Evolutionary conservation across 37 sponge, comb jelly and placozoan genomes (phyloP), one percentile per base, ranked within the genome.

Genomic region (Amphimedon queenslandica): DNA sequence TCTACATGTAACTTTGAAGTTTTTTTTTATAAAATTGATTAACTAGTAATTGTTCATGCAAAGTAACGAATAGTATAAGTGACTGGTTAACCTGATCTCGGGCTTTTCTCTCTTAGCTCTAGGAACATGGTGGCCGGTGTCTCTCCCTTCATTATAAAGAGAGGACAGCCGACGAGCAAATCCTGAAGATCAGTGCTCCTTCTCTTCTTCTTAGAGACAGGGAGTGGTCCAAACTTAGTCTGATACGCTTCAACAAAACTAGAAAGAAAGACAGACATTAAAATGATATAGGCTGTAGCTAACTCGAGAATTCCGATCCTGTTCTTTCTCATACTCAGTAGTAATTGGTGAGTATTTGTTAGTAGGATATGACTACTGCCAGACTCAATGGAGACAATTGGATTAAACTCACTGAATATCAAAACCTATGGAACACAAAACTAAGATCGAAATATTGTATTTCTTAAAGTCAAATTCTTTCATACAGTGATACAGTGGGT

Each of bases 151-250:
- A 78, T 23, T 0, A 36, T 10, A 1, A 85, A 23, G 18, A 41
- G 23, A 0, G 85, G 85, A 4, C 33, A 53, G 25, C 31, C 37
- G 4, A 51, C 23, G 37, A 85, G 34, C 39, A 79, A 34, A 29
- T 85, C 75, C 70, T 85, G 85, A 8, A 85, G 64, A 8, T 55
- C 73, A 63, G 42, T 73, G 29, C 79, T 80, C 35, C 53, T 73
- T 42, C 37, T 42, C 8, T 55, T 6, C 16, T 55, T 43, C n/a
- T 47, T 31, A 5, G 88, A 83, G n/a, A 63, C 36, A 5, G 89
- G 89, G 30, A 88, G 79, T 11, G 66, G 68, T 23, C 84, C 84
- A 40, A 53, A 58, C 21, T 42, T 53, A 0, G 58, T n/a, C 2
- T 55, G 33, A 53, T 75, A 88, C 39, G 23, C 40, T 27, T 35